Percentiles rank a stretch among this genome's conserved stretches.
Conservation (phyloP, 2,797 vertebrate species). For the Mallotus villosus region DNA sequence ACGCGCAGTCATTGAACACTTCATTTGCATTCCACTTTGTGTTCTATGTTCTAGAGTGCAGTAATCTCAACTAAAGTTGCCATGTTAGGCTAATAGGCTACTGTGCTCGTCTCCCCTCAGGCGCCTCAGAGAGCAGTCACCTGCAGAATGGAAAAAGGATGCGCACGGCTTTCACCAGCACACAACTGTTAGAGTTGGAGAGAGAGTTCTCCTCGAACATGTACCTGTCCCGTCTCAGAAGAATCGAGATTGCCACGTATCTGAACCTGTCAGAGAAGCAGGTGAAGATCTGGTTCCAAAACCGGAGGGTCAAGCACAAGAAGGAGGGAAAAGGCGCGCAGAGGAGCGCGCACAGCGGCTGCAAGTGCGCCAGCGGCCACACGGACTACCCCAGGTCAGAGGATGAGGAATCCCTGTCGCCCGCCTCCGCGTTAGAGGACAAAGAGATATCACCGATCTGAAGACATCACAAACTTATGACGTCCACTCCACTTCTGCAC, state of each 20-base stretch:
- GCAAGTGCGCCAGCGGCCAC: conserved; percentile 86
- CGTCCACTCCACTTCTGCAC: conserved; percentile 45
- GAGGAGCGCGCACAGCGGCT: conserved; percentile 83
- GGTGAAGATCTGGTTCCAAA: conserved; percentile 99
- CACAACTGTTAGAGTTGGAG: conserved; percentile 96
- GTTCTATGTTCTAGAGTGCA: neutral
- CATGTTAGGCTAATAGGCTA: conserved; percentile 2
- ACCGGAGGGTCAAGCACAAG: conserved; percentile 97
- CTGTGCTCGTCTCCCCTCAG: conserved; percentile 59
- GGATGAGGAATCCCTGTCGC: conserved; percentile 94
- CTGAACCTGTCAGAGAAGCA: conserved; percentile 96
- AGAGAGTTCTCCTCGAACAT: conserved; percentile 97
- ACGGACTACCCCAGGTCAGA: conserved; percentile 90
- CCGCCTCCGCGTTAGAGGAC: conserved; percentile 87
- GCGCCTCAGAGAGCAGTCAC: conserved; percentile 82
- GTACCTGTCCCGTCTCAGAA: conserved; percentile 93
- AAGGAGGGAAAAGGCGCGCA: conserved; percentile 93
- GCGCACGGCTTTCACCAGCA: conserved; percentile 98
- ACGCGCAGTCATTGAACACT: neutral
- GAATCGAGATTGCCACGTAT: conserved; percentile 97
- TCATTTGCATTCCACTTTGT: neutral
- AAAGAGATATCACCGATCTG: conserved; percentile 89
- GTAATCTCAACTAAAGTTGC: neutral
- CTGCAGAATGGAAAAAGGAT: conserved; percentile 95
- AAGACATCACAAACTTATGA: conserved; percentile 27